Evolutionary conservation across 2,797 vertebrate genomes (phyloP).

Genomic region (Denticeps clupeoides): DNA sequence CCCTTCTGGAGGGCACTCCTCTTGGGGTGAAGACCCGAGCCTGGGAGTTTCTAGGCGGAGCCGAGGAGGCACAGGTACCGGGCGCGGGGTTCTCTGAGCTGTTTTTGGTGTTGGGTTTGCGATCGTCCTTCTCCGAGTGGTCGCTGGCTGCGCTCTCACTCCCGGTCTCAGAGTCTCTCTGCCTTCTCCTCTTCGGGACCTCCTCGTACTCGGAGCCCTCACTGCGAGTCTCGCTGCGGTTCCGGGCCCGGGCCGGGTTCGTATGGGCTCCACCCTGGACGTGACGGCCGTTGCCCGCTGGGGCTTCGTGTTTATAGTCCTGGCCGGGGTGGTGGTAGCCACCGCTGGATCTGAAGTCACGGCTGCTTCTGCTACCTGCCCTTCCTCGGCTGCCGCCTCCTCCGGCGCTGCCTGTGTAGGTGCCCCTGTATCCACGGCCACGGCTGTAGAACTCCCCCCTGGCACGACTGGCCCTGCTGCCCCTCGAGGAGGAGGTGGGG

Average conservation of each 20-base stretch:
- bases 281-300: constrained; percentile 37
- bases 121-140: constrained; percentile 74
- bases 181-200: constrained; percentile 78
- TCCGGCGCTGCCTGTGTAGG: constrained; percentile 61
- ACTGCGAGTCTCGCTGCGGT: constrained; percentile 81
- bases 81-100: constrained; percentile 35
- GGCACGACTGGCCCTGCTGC: constrained; percentile 56
- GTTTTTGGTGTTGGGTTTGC: constrained; percentile 47
- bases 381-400: constrained; percentile 61
- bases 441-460: constrained; percentile 82
- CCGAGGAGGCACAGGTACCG: constrained; percentile 31
- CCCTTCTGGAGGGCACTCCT: constrained; percentile 80
- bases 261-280: constrained; percentile 49
- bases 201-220: constrained; percentile 90
- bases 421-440: constrained; percentile 76
- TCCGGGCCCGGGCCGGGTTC: constrained; percentile 68
- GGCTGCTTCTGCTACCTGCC: constrained; percentile 53
- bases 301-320: constrained; percentile 49
- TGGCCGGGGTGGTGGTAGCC: constrained; percentile 59
- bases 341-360: constrained; percentile 61
- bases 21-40: constrained; percentile 83
- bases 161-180: constrained; percentile 82
- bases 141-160: constrained; percentile 79
- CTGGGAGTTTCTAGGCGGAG: constrained; percentile 51
- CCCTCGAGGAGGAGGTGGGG: constrained; percentile 47